Base-by-base conservation (phyloP, 2,797 vertebrate species). In the Notolabrus celidotus region DNA sequence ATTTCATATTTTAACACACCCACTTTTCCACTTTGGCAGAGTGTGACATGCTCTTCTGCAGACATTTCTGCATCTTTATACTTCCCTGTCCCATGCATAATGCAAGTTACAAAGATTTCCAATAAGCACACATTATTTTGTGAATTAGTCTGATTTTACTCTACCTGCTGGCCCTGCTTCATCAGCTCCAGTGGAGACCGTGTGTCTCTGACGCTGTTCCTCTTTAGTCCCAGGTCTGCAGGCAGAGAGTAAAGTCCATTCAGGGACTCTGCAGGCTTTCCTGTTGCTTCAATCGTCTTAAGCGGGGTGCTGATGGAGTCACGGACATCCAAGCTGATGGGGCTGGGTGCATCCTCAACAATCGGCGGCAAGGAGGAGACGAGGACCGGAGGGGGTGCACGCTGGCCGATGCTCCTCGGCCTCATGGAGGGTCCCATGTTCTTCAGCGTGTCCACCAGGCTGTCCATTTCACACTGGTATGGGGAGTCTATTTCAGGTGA, bases 371-470 rank as follows among this genome's bases (percentile, higher is more conserved):
- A 89, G 0, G 94, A 92, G 0, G 89, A 88, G 0, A 94, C 65
- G 33, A 92, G 89, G 2, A 66, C 23, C 9, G 92, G 83, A 0
- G 92, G 72, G 0, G 87, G 74, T 0, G 85, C 82, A 0, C 95
- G 94, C 0, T 12, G 8, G 19, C 36, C 25, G 0, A 87, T 53
- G 39, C 69, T 69, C 55, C 95, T 92, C 0, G 77, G 91, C 59
- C 93, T 96, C 69, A 95, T 77, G 0, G 96, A 88, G n/a, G 95
- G 92, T 3, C 95, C 95, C 95, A 99, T 96, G 89, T 80, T 96
- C 67, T 95, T 95, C 27, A 99, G 90, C 0, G 96, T 97, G 67
- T 97, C 96, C 84, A 96, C 91, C 0, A 98, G 93, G 25, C 66
- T 93, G 31, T 98, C 96, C 94, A 99, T 96, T 51, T 99, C 96